Conservation (phyloP, 1,140 invertebrate genomes). For the Centruroides vittatus region DNA sequence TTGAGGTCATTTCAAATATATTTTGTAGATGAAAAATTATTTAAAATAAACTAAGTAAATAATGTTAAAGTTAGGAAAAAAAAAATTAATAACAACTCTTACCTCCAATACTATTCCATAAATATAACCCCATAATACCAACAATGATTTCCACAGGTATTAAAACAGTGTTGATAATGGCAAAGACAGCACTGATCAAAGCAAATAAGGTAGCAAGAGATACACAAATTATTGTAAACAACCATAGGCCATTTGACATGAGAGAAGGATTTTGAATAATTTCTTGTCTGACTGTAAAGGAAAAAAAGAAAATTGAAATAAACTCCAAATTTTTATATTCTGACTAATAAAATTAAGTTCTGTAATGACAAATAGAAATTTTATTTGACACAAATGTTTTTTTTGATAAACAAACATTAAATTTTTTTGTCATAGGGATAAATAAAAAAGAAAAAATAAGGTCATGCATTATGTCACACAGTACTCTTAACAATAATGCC, state of each 20-base stretch:
- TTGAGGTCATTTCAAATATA: no score
- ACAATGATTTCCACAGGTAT: slow-evolving; percentile 54
- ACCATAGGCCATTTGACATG: slow-evolving; percentile 54
- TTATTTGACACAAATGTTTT: no score
- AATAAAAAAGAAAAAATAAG: neutral
- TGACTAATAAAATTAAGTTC: no score
- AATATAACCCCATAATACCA: slow-evolving; percentile 58
- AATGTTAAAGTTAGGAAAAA: neutral
- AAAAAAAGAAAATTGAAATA: slow-evolving; percentile 19
- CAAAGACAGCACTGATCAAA: slow-evolving; percentile 50
- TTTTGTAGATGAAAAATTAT: no score
- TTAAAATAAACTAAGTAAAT: no score
- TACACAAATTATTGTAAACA: slow-evolving; percentile 47
- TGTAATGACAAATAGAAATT: neutral
- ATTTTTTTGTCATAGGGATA: neutral
- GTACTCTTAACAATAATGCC: slow-evolving; percentile 27
- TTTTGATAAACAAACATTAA: no score
- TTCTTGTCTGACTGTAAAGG: slow-evolving; percentile 39
- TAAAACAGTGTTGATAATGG: slow-evolving; percentile 60
- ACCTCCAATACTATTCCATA: slow-evolving; percentile 61
- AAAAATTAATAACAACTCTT: slow-evolving; percentile 27
- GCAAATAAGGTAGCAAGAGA: slow-evolving; percentile 49
- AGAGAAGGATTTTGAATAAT: slow-evolving; percentile 45
- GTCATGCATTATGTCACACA: neutral
- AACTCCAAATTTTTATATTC: neutral